phyloP scores from a whole-genome alignment of 2,113 vertebrate species.

The Anthoscopus minutus region DNA sequence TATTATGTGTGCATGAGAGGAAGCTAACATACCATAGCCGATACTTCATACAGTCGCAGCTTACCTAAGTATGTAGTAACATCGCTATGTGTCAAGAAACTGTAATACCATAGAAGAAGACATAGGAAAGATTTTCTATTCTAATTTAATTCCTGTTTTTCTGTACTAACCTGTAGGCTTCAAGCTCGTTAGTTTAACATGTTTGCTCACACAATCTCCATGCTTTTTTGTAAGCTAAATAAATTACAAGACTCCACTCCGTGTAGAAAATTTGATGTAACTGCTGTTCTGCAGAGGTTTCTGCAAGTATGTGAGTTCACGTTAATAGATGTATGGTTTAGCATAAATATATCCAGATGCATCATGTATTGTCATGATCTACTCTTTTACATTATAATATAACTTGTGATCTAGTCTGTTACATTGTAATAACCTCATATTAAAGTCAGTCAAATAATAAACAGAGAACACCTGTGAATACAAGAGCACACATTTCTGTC shows the following conservation, averaged over 20 bases:
- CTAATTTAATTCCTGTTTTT: neutral
- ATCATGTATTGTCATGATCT: neutral
- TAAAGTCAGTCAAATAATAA: neutral
- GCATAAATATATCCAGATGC: neutral
- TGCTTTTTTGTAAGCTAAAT: neutral
- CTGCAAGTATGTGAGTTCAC: neutral
- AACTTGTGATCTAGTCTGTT: neutral
- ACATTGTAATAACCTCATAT: neutral
- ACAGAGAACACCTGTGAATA: neutral
- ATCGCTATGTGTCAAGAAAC: neutral
- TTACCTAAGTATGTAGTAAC: neutral
- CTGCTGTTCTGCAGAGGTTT: neutral
- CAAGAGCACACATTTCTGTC: neutral
- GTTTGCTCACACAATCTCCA: neutral
- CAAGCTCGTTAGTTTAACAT: neutral
- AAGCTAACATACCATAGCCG: neutral
- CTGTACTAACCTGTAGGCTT: neutral
- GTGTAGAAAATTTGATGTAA: neutral
- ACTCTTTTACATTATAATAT: neutral
- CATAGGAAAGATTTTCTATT: neutral
- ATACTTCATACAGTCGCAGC: neutral
- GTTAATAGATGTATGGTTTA: neutral
- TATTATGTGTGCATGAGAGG: neutral
- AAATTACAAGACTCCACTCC: neutral
- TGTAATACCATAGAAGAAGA: neutral